Evolutionary conservation across 37 sponge, comb jelly and placozoan species (phyloP).

Genomic region (Bolinopsis microptera): DNA sequence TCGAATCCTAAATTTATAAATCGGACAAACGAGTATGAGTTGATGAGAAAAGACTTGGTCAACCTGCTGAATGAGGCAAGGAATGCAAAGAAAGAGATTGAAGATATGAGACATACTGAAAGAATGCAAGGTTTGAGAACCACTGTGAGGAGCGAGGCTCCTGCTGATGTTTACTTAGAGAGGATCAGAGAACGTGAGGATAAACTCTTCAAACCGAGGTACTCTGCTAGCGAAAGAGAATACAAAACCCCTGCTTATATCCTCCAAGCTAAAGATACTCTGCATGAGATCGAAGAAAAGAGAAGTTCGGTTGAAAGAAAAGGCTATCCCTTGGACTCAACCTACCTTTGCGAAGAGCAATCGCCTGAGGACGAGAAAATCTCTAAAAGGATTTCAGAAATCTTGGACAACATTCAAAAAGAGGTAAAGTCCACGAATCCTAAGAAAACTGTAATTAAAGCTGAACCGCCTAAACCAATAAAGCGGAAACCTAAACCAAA

Average conservation of each 20-base stretch:
- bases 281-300: neutral
- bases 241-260: slow-evolving; percentile 47
- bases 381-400: neutral
- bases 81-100: neutral
- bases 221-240: neutral
- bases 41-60: neutral
- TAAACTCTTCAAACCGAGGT: neutral
- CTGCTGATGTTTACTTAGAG: slow-evolving; percentile 17
- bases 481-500: neutral
- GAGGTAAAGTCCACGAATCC: neutral
- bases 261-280: neutral
- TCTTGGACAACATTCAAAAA: slow-evolving; percentile 15
- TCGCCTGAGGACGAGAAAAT: neutral
- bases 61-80: neutral
- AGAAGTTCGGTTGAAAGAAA: neutral
- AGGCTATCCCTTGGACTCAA: neutral
- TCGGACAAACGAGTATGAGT: neutral
- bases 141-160: neutral
- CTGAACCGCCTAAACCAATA: neutral
- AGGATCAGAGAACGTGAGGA: slow-evolving; percentile 2
- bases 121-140: slow-evolving; percentile 29
- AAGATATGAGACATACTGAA: slow-evolving; percentile 32
- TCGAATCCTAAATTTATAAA: neutral
- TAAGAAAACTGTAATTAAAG: neutral
- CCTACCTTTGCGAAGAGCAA: slow-evolving; percentile 30